Evolutionary conservation across 2,888 invertebrate species (phyloP).

Genomic region (Pandemis heparana): DNA sequence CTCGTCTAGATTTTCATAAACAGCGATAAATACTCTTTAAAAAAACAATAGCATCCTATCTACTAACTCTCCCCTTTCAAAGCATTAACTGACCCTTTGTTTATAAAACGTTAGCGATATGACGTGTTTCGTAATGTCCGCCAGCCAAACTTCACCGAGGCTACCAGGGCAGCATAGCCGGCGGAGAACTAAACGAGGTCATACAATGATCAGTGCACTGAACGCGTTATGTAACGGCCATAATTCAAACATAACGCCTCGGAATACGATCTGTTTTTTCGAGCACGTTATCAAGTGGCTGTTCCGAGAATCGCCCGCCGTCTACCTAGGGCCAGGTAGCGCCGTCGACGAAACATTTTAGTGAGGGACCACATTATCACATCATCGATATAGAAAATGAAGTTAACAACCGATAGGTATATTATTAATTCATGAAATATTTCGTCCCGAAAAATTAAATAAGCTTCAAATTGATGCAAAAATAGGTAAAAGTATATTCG

Average conservation of each 20-base stretch:
- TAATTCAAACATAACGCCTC: conserved; percentile 42
- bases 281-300: conserved; percentile 61
- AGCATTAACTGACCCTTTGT: conserved; percentile 20
- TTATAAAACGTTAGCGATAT: conserved; percentile 12
- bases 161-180: conserved; percentile 34
- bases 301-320: conserved; percentile 78
- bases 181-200: conserved; percentile 23
- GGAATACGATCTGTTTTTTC: conserved; percentile 48
- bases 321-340: conserved; percentile 80
- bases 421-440: neutral
- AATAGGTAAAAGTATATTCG: neutral
- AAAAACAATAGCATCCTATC: neutral
- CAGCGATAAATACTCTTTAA: conserved; percentile 1
- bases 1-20: conserved; percentile 13
- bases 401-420: too few species aligned
- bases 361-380: conserved; percentile 48
- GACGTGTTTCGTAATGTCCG: conserved; percentile 29
- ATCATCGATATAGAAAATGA: conserved; percentile 40
- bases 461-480: neutral
- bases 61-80: conserved; percentile 7
- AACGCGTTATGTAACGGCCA: conserved; percentile 40
- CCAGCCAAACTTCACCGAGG: conserved; percentile 33
- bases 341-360: conserved; percentile 53
- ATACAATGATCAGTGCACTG: conserved; percentile 38
- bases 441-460: neutral